Evolutionary conservation across 2,888 invertebrate species (phyloP), one percentile per base, ranked within the genome.

Genomic region (Diadegma fenestrale): DNA sequence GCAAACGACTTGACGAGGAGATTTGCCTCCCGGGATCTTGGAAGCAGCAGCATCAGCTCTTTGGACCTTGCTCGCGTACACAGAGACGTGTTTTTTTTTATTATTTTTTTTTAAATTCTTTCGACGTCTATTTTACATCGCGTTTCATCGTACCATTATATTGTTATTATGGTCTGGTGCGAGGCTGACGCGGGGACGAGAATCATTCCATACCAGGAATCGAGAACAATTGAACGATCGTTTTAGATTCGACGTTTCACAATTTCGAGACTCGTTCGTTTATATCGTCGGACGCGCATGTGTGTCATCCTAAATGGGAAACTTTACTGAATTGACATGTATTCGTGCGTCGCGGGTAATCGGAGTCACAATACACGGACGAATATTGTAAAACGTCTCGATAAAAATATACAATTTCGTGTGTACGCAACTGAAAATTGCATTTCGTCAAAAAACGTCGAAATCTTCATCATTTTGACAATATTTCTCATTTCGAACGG

Each of bases 221-320:
- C 85, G 82, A 79, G 79, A 85, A 76, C 82, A 85, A 85, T 82
- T 85, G 82, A 80, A 69, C 79, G 85, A 85, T 85, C 85, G 82
- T 82, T 85, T 82, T 79, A 79, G 51, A 79, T 82, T 85, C 82
- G 79, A 85, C 75, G 82, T 82, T 85, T 82, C 79, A 51, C 71
- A 63, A 80, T 41, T 80, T 80, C 63, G 63, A n/a, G n/a, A 63
- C 37, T 80, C 51, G 33, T 48, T 69, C 75, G 43, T 68, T 75
- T 72, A 33, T n/a, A n/a, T 33, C 58, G 54, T 81, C 37, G n/a
- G 19, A 51, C 66, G 58, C 41, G 51, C 63, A 58, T 66, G 19
- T 66, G 66, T 66, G 30, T 33, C 48, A 41, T 41, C 61, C 76
- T 69, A 72, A 71, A 63, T 76, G 77, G 61, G 71, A 72, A 79